Evolutionary conservation across 2,888 invertebrate species (phyloP), one percentile per base, ranked within the genome.

Genomic region (Tinea trinotella): DNA sequence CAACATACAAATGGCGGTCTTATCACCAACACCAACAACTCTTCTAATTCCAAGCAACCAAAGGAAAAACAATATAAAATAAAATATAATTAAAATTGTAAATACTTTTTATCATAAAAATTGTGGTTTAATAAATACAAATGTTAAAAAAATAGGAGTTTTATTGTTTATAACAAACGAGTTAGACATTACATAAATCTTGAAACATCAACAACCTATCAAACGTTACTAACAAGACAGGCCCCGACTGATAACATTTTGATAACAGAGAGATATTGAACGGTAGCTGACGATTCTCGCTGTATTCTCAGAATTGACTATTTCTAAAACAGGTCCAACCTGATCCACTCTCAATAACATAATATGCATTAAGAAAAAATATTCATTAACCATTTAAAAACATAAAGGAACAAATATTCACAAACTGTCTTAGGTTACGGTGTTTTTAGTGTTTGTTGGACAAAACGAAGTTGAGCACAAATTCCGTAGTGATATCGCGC

Each of bases 401-500:
- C n/a, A 4, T 30, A 30, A 7, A 30, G 30, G n/a, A 30, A 7
- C n/a, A 30, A 30, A 30, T 22, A 22, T 5, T 22, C 7, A 5
- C 3, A 10, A 10, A 30, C 9, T 30, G 22, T 22, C 22, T 22
- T 22, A 22, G 7, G 30, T n/a, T 30, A 7, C 30, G 30, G n/a
- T 30, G 30, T 30, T 30, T 30, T 30, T 30, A 30, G 30, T 2
- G 30, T n/a, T 10, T n/a, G 30, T 13, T 40, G 12, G 13, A 40
- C 15, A 13, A 40, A 40, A 15, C 13, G 7, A 7, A 15, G 40
- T 15, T 40, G n/a, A 50, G 50, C 50, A 22, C 24, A 18, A 15
- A 52, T 52, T 52, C 34, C 30, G 74, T 71, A 77, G 72, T 74
- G 71, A 74, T 77, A 73, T 76, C 74, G 76, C 71, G 72, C 71